Percentiles rank a stretch among this genome's conserved stretches.
Evolutionary conservation across 2,888 invertebrate species (phyloP).

Genomic region (Epinotia nisella): DNA sequence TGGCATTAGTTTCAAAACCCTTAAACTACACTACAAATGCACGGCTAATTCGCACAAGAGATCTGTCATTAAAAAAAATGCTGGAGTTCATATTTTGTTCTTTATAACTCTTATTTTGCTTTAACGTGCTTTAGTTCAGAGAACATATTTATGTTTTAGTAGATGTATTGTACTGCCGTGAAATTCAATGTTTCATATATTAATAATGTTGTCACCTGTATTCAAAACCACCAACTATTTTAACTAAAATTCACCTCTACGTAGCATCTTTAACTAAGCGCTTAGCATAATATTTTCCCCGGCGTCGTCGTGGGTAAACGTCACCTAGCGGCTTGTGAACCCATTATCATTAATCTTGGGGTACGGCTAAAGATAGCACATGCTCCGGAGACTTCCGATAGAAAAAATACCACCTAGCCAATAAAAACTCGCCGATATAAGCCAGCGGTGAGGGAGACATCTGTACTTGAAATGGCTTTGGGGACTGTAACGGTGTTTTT

Average conservation of each 20-base stretch:
- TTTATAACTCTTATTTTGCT: too few relatives aligned
- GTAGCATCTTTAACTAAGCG: slow-evolving; percentile 52
- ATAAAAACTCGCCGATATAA: slow-evolving; percentile 48
- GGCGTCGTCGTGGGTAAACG: slow-evolving; percentile 59
- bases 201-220: too few relatives aligned
- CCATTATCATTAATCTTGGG: slow-evolving; percentile 78
- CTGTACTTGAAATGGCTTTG: not conserved
- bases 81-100: too few relatives aligned
- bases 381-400: slow-evolving; percentile 67
- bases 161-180: too few relatives aligned
- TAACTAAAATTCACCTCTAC: slow-evolving; percentile 46
- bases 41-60: too few relatives aligned
- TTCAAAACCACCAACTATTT: not conserved
- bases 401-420: slow-evolving; percentile 68
- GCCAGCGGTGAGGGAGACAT: slow-evolving; percentile 20
- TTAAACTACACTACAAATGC: too few relatives aligned
- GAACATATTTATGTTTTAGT: too few relatives aligned
- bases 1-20: too few relatives aligned
- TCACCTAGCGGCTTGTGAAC: slow-evolving; percentile 71
- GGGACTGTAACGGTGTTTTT: not conserved
- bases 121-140: too few relatives aligned
- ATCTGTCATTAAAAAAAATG: too few relatives aligned
- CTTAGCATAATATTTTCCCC: slow-evolving; percentile 67
- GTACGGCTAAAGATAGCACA: slow-evolving; percentile 68
- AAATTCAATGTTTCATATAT: too few relatives aligned